Evolutionary conservation across 1,140 invertebrate species (phyloP), one percentile per base, ranked within the genome.

Genomic region (Drosophila melanogaster): DNA sequence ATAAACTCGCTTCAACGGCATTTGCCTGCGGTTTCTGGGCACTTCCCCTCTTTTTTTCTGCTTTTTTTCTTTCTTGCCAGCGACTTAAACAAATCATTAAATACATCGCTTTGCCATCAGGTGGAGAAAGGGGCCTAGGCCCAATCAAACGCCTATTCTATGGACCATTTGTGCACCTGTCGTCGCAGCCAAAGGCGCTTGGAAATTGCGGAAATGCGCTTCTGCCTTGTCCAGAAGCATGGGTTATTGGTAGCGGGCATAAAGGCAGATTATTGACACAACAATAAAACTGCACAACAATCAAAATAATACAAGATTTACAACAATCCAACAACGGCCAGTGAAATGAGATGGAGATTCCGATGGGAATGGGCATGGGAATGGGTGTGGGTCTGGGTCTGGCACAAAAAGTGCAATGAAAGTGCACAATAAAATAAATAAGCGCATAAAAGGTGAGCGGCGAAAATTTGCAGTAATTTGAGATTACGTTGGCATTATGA

Each of bases 401-500:
- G 37, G 41, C 47, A 64, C 50, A 78, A 77, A 76, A 83, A 71
- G 50, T 30, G 58, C 74, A 78, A 70, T 78, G 70, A 59, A 83
- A 77, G 50, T 74, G 62, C 50, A 74, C 56, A 78, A 78, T 83
- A 83, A 78, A 77, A 83, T 79, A 79, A 70, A 70, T 70, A 79
- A 72, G 61, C 79, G 50, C 61, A 65, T 77, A 77, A 70, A 79
- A 85, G 77, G 58, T 85, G 74, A 74, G 67, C 77, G 66, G 74
- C 60, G 70, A 83, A 87, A 89, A 89, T 89, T 83, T 84, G 84
- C 83, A 77, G 83, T 87, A 87, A 87, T 87, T 87, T 77, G 84
- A 87, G 79, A 89, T 89, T 83, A 87, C 71, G 76, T 66, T 75
- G 75, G 75, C 79, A 75, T 85, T 81, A 86, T 86, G 77, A 54